Base-by-base conservation (phyloP, 2,797 vertebrate species). In the Anniella stebbinsi region DNA sequence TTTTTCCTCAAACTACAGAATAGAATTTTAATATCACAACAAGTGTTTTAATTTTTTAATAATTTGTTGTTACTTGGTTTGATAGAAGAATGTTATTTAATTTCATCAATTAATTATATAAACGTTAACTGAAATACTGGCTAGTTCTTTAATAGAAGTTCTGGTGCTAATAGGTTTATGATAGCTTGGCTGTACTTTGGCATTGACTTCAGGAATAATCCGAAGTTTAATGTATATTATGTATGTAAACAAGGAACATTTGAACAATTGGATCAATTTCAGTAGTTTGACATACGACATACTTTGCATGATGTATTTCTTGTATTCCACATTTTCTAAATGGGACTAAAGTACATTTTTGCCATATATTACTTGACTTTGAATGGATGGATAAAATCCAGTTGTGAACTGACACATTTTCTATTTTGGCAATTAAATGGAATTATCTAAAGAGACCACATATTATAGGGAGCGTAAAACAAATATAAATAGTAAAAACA, bases 141-240 rank as follows among this genome's bases (percentile, higher is more conserved):
- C 54, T 80, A 86, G 1, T 21, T 89, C 80, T 90, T n/a, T 81
- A 45, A 45, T 51, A 85, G 41, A 33, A 38, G 1, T 87, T 91
- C 80, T 85, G 23, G 11, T 77, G 45, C 67, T 80, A 86, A 38
- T 3, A 67, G 28, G 8, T 54, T 28, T 87, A 23, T 28, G 23
- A 36, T 83, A 9, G 0, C 69, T 1, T 72, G 21, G 66, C 10
- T 82, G 87, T 92, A 87, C 30, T 28, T 92, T 77, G 67, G 17
- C 33, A 1, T 63, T 45, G 45, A 57, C 0, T 0, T 80, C 48
- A 51, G 41, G 36, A 57, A 5, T 83, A 28, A 38, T 76, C 60
- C 45, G 45, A 57, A 28, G 63, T 36, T 90, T 84, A 54, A 21
- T 45, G 60, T 38, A 66, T 10, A 3, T 67, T 89, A 21, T 88